A percentile compares a stretch with the other conserved stretches of the same genome.
Conservation (phyloP, 2,888 invertebrate genomes). For the Clitarchus hookeri region DNA sequence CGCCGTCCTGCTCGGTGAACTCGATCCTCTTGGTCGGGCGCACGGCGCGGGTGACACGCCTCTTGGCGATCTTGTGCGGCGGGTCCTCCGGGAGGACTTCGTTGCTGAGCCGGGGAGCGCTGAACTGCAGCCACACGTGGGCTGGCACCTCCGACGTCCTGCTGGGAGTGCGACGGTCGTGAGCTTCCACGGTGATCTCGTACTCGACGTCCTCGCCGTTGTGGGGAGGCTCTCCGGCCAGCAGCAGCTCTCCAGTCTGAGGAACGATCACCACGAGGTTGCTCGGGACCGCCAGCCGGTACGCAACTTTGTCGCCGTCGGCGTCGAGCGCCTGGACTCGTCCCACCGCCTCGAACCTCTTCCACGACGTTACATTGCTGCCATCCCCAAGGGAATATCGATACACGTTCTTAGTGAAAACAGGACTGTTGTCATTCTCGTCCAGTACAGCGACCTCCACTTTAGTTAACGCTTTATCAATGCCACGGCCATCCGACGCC, state of each 20-base stretch:
- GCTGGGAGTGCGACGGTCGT: constrained; percentile 78
- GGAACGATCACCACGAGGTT: constrained; percentile 88
- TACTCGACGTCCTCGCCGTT: constrained; percentile 63
- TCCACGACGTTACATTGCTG: constrained; percentile 67
- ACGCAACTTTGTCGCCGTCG: constrained; percentile 91
- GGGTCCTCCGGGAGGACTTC: constrained; percentile 55
- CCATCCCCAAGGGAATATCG: constrained; percentile 64
- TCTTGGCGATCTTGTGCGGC: constrained; percentile 64
- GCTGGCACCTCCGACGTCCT: constrained; percentile 71
- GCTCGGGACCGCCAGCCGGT: constrained; percentile 78
- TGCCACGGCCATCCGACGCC: constrained; percentile 77
- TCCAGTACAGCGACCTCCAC: constrained; percentile 78
- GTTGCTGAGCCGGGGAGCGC: constrained; percentile 57
- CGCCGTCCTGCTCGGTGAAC: constrained; percentile 89
- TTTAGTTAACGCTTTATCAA: constrained; percentile 80
- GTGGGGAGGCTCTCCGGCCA: constrained; percentile 77
- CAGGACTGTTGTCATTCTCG: constrained; percentile 90
- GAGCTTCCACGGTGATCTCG: constrained; percentile 78
- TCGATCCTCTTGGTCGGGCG: constrained; percentile 92
- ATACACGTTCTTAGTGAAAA: constrained; percentile 78
- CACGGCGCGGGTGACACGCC: constrained; percentile 86
- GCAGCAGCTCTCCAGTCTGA: constrained; percentile 86
- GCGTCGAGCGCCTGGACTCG: constrained; percentile 85
- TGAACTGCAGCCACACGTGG: constrained; percentile 76
- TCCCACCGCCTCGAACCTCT: constrained; percentile 81